Conservation (phyloP, 2,888 invertebrate species). For the Mechanitis messenoides region DNA sequence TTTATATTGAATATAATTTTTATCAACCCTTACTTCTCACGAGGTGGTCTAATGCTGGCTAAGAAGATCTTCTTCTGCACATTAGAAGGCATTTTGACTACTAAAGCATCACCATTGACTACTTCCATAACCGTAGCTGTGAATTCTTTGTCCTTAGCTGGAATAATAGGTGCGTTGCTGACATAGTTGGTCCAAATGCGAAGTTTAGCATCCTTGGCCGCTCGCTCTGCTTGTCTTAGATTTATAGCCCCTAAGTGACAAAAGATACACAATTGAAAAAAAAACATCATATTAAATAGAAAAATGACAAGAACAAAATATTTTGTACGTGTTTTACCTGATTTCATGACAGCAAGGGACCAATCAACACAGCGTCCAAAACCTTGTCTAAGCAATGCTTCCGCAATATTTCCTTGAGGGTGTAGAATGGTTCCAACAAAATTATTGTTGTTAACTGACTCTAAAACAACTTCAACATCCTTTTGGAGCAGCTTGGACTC, state of each 20-base stretch:
- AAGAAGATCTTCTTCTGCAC: constrained; percentile 93
- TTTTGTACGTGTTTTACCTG: constrained; percentile 39
- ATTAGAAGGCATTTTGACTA: constrained; percentile 87
- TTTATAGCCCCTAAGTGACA: constrained; percentile 80
- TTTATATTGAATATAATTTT: constrained; percentile 7
- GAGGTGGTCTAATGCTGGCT: constrained; percentile 95
- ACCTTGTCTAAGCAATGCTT: constrained; percentile 90
- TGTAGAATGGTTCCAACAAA: constrained; percentile 95
- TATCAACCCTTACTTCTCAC: constrained; percentile 75
- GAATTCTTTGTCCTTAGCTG: constrained; percentile 88
- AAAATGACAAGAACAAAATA: neutral
- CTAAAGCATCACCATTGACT: constrained; percentile 94
- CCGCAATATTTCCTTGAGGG: constrained; percentile 96
- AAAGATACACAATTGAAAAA: no score
- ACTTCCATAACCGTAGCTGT: constrained; percentile 91
- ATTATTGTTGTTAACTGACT: constrained; percentile 94
- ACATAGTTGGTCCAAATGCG: constrained; percentile 96
- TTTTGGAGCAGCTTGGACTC: constrained; percentile 94
- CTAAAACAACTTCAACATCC: constrained; percentile 91
- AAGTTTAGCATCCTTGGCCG: constrained; percentile 90
- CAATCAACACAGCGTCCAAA: constrained; percentile 88
- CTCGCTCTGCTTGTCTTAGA: constrained; percentile 88
- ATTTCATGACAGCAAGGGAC: constrained; percentile 69
- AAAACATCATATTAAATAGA: constrained; percentile 5
- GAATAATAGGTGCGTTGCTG: constrained; percentile 82